Evolutionary conservation across 2,113 vertebrate species (phyloP).

Genomic region (Furnarius figulus): DNA sequence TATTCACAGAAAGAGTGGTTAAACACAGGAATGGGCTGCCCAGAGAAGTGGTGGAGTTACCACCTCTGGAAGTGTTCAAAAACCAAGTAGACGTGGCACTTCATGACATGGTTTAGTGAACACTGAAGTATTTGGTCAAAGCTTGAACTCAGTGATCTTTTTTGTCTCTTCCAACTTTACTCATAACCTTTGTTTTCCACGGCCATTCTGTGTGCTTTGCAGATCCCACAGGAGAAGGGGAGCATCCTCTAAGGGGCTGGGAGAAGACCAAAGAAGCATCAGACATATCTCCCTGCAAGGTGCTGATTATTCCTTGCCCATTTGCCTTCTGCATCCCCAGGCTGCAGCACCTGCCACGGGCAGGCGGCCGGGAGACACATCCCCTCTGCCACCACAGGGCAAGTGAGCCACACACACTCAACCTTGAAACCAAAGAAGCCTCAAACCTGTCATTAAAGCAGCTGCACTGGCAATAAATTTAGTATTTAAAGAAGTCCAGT

Average conservation of each 20-base stretch:
- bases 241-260: accelerated
- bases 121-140: accelerated
- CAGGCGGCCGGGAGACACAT: not conserved
- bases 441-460: conserved; percentile 72
- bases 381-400: not conserved
- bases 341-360: not conserved
- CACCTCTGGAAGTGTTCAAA: no score
- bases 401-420: not conserved
- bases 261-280: not conserved
- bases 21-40: no score
- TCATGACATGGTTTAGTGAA: not conserved
- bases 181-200: not conserved
- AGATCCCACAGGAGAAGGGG: not conserved
- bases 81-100: not conserved
- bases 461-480: conserved; percentile 74
- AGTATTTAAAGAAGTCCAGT: conserved; percentile 17
- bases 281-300: not conserved
- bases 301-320: not conserved
- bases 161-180: not conserved
- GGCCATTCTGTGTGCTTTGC: accelerated
- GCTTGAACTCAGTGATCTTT: not conserved
- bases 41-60: not conserved
- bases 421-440: conserved; percentile 73
- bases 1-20: not conserved
- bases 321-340: not conserved